phyloP scores from a whole-genome alignment of 2,797 vertebrate genomes.

The Periparus ater region DNA sequence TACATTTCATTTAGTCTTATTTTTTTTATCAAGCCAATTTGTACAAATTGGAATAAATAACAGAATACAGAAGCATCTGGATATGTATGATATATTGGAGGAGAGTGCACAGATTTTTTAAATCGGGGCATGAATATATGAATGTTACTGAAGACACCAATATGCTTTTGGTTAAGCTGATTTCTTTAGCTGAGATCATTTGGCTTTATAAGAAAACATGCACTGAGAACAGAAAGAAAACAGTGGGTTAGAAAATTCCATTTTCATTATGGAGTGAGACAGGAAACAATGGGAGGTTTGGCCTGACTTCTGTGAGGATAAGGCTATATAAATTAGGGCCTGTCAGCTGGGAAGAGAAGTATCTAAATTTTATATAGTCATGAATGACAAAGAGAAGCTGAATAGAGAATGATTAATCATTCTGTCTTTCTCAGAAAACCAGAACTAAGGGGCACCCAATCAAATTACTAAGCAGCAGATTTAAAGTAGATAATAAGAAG shows the following conservation, averaged over 20 bases:
- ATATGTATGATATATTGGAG: neutral
- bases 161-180: neutral
- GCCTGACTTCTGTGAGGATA: neutral
- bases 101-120: neutral
- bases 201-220: neutral
- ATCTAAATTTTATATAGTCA: constrained; percentile 39
- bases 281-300: constrained; percentile 2
- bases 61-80: neutral
- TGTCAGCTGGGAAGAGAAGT: constrained; percentile 49
- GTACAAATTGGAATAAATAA: neutral
- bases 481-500: constrained; percentile 60
- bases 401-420: constrained; percentile 62
- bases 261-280: neutral
- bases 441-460: constrained; percentile 50
- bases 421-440: constrained; percentile 42
- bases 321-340: constrained; percentile 34
- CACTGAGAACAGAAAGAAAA: neutral
- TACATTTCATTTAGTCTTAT: neutral
- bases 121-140: neutral
- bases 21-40: neutral
- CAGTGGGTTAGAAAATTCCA: neutral
- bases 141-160: neutral
- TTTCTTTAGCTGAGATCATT: neutral
- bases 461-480: constrained; percentile 60
- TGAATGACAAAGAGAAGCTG: constrained; percentile 60